Base-by-base conservation (phyloP, 1,140 invertebrate genomes). In the Nephotettix cincticeps region DNA sequence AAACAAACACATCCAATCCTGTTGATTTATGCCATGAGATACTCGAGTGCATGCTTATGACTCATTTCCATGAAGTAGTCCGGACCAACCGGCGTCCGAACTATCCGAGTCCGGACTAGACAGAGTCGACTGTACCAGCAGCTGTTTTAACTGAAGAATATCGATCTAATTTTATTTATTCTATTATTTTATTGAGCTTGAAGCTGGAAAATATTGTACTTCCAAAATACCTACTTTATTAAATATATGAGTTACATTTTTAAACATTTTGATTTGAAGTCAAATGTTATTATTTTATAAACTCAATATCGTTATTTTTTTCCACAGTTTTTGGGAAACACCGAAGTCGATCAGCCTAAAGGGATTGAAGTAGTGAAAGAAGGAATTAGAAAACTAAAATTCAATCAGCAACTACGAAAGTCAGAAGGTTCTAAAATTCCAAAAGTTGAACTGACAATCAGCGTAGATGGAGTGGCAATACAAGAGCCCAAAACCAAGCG, bases 311-410 rank as follows among this genome's bases (percentile, higher is more conserved):
- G 11, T 23, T 11, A 9, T 63, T 23, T 77, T 73, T 73, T 76
- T 43, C 75, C 83, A 43, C 83, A 96, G 94, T 98, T 97, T 87
- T 87, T 97, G 79, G 96, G 96, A 74, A 94, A 91, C 79, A 94
- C 93, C 56, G 90, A 91, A 77, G 96, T 98, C 45, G 94, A 97
- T 76, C 92, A 96, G 82, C 93, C 96, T 2, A 98, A 98, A 85
- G 96, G 96, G 69, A 97, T 97, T 76, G 95, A 98, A 80, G 93
- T 98, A 25, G 95, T 99, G 0, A 97, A 97, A 83, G 95, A 98
- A 79, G 94, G 94, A 40, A 97, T 98, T 75, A 88, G 94, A 75
- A 97, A 97, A 80, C 84, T 98, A 75, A 95, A 96, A 83, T 97
- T 98, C 81, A 93, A 90, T 73, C 94, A 97, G 79, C 95, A 98